Base-by-base conservation (phyloP, 2,888 invertebrate genomes). In the Strigamia crassipes region DNA sequence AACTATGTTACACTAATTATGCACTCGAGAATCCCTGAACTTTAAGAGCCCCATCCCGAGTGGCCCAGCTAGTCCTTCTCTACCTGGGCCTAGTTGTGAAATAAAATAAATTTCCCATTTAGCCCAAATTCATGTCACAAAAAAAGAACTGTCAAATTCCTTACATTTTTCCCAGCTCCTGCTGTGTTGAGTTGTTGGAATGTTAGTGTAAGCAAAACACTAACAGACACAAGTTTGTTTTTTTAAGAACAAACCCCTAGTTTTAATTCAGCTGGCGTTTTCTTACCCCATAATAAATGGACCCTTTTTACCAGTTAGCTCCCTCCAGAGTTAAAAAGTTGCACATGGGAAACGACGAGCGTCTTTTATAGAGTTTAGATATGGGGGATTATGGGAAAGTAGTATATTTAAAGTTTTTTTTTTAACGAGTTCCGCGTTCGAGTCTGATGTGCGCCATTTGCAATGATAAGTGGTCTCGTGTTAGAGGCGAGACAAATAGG, bases 221-320 rank as follows among this genome's bases (percentile, higher is more conserved):
- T 61, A 12, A 21, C 23, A 31, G 12, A 13, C 13, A 6, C 13
- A 6, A 27, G 10, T 73, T 73, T 73, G 23, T 13, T 12, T 27
- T 18, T n/a, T 31, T 31, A 13, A 73, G n/a, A 56, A 56, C 15
- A 56, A 56, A 6, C 15, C 23, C 27, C 27, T 73, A 27, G 73
- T 73, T 73, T 73, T 73, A 73, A 73, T 73, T 73, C 73, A 73
- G 73, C 27, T 73, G 73, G 73, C 73, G 73, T 73, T 31, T 73
- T 13, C 27, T 73, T 73, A 31, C 73, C 23, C 73, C 18, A 8
- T 73, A 27, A 73, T 73, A 73, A 73, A 73, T 73, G 73, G 73
- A 27, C 27, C 73, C 73, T 15, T 73, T 73, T 73, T 23, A 13
- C 73, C 18, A 18, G 73, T 73, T 73, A 15, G 73, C 31, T n/a